Evolutionary conservation across 64 coral and sea anemone genomes (phyloP).

Genomic region (Trachythela sp.): DNA sequence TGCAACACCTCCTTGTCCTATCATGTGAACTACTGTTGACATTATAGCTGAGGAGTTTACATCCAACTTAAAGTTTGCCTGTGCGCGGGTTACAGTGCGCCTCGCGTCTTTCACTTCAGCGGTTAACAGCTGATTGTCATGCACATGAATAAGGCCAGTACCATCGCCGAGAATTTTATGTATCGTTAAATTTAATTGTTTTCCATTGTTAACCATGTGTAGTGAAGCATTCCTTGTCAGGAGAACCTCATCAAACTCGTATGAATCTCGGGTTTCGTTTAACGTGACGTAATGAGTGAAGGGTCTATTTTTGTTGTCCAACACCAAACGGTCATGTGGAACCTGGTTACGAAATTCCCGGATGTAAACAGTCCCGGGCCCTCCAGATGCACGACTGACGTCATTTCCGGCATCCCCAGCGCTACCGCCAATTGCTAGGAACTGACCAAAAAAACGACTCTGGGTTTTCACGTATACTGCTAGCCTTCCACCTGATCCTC

Average conservation of each 20-base stretch:
- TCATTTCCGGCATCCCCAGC: constrained; percentile 55
- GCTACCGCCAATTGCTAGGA: constrained; percentile 52
- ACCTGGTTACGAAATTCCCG: constrained; percentile 62
- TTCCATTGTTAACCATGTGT: constrained; percentile 59
- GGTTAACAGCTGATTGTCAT: constrained; percentile 71
- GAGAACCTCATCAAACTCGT: constrained; percentile 78
- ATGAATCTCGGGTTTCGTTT: constrained; percentile 53
- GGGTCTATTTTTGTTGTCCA: constrained; percentile 79
- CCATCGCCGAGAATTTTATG: constrained; percentile 85
- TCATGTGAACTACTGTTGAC: constrained; percentile 84
- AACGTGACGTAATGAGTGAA: constrained; percentile 86
- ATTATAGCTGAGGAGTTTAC: constrained; percentile 63
- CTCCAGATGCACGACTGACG: constrained; percentile 68
- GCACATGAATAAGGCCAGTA: constrained; percentile 81
- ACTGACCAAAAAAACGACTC: not conserved
- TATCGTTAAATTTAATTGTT: constrained; percentile 52
- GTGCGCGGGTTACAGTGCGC: constrained; percentile 84
- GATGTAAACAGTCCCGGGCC: constrained; percentile 77
- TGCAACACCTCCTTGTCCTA: constrained; percentile 70
- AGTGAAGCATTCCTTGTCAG: constrained; percentile 63
- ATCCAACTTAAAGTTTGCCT: constrained; percentile 80
- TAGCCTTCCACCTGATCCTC: constrained; percentile 9
- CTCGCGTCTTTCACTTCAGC: constrained; percentile 77
- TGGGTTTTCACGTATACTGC: not conserved
- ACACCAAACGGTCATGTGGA: constrained; percentile 51